Evolutionary conservation across 1,140 invertebrate species (phyloP), one percentile per base, ranked within the genome.

Genomic region (Hyposmocoma kahamanoa): DNA sequence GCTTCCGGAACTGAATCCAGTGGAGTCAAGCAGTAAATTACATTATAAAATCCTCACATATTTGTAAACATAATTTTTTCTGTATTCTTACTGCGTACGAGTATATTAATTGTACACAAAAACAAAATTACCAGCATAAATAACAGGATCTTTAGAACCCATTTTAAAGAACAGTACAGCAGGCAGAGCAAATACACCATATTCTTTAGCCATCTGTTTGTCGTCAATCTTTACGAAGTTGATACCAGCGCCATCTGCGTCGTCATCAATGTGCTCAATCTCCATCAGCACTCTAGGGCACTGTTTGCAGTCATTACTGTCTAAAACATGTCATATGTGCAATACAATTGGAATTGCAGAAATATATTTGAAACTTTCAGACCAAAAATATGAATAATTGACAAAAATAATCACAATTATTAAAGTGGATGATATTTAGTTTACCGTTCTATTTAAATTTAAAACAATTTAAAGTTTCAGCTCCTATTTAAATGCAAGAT

Each of bases 151-250:
- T 62, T 96, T 96, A 0, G 93, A 93, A 2, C 93, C 92, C 65
- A 93, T 88, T 74, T 96, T 95, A 73, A 96, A 97, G 82, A 97
- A 97, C 0, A 97, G 87, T 50, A 97, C 92, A 1, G 94, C 95
- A 1, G 96, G 96, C 36, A 97, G 83, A 1, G 95, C 95, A 60
- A 95, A 96, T 0, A 97, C 94, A 15, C 95, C 95, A 57, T 91
- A 93, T 52, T 96, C 92, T 74, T 96, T 96, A 1, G 96, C 92
- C 82, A 97, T 89, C 47, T 92, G 89, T 60, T 93, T 93, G 66
- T 97, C 96, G 56, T 96, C 94, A 56, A 97, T 93, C 81, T 97
- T 96, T 0, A 98, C 95, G 65, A 97, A 97, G 67, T 97, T 95
- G 43, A 97, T 97, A 28, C 95, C 96, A 28, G 94, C 95, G n/a